Evolutionary conservation across 64 coral and sea anemone species (phyloP).

Genomic region (Montipora foliosa): DNA sequence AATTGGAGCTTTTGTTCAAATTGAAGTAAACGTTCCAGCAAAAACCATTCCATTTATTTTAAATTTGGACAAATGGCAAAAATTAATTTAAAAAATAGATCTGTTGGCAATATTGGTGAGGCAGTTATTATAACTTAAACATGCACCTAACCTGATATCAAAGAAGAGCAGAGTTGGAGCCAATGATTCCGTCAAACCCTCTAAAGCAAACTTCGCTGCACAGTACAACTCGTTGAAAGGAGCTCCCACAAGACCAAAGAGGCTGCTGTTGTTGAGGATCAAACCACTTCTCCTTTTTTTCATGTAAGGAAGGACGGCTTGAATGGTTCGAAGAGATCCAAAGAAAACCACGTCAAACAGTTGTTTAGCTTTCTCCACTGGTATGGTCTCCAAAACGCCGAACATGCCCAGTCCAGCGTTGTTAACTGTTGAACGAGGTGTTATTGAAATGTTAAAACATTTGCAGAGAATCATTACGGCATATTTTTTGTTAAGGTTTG

Average conservation of each 20-base stretch:
- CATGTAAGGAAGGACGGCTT: slow-evolving; percentile 58
- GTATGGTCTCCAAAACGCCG: slow-evolving; percentile 11
- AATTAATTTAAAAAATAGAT: too few relatives aligned
- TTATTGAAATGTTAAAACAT: too few relatives aligned
- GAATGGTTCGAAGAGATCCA: slow-evolving; percentile 39
- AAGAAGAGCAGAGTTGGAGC: slow-evolving; percentile 59
- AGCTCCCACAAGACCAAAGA: slow-evolving; percentile 24
- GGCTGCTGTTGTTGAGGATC: slow-evolving; percentile 61
- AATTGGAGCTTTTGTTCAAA: too few relatives aligned
- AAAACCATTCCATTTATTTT: too few relatives aligned
- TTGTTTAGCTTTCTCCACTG: slow-evolving; percentile 27
- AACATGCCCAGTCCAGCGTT: slow-evolving; percentile 39
- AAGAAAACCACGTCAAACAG: slow-evolving; percentile 61
- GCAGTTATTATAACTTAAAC: neutral
- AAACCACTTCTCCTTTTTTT: slow-evolving; percentile 46
- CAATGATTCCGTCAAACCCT: slow-evolving; percentile 62
- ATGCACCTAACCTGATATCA: slow-evolving; percentile 60
- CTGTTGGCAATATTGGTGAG: too few relatives aligned
- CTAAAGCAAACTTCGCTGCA: slow-evolving; percentile 76
- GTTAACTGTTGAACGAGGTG: slow-evolving; percentile 36
- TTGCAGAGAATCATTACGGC: too few relatives aligned
- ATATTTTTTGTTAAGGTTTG: too few relatives aligned
- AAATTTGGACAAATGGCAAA: too few relatives aligned
- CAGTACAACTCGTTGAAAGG: slow-evolving; percentile 66
- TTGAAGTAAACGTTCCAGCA: too few relatives aligned